Conservation (phyloP, 2,888 invertebrate genomes). For the Calliphora vomitoria region DNA sequence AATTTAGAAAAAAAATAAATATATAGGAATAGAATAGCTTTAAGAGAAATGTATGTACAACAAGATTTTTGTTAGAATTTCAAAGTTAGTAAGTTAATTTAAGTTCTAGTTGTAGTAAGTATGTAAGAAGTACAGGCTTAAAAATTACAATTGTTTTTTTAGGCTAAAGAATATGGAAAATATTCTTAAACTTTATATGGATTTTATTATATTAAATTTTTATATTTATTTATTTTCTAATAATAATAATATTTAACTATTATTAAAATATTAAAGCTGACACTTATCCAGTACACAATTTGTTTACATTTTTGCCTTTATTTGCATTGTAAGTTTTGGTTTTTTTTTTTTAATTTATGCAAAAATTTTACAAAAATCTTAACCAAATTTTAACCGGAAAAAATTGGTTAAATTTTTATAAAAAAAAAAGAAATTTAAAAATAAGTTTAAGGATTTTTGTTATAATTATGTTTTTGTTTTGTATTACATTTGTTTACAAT, state of each 20-base stretch:
- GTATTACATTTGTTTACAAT: conserved; percentile 75
- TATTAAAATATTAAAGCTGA: conserved; percentile 84
- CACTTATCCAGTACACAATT: conserved; percentile 82
- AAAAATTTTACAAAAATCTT: conserved; percentile 51
- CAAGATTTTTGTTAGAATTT: conserved; percentile 33
- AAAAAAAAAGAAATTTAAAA: conserved; percentile 56
- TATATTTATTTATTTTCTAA: conserved; percentile 17
- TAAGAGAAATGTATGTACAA: conserved; percentile 52
- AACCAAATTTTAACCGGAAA: conserved; percentile 58
- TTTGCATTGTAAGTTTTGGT: conserved; percentile 15
- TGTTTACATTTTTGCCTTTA: conserved; percentile 69
- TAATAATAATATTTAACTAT: conserved; percentile 67
- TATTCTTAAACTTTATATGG: conserved; percentile 16
- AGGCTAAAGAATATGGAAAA: conserved; percentile 1
- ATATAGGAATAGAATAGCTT: not conserved
- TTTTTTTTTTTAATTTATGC: conserved; percentile 49
- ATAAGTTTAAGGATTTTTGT: conserved; percentile 34
- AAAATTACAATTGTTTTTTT: conserved; percentile 38
- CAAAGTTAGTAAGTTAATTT: conserved; percentile 11
- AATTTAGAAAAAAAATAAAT: conserved; percentile 17
- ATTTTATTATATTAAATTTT: not conserved
- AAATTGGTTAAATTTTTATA: conserved; percentile 51
- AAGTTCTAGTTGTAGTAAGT: conserved; percentile 9
- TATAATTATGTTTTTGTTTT: conserved; percentile 43
- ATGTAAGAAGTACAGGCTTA: conserved; percentile 45